Conservation (phyloP, 2,113 vertebrate genomes). For the Hucho hucho region DNA sequence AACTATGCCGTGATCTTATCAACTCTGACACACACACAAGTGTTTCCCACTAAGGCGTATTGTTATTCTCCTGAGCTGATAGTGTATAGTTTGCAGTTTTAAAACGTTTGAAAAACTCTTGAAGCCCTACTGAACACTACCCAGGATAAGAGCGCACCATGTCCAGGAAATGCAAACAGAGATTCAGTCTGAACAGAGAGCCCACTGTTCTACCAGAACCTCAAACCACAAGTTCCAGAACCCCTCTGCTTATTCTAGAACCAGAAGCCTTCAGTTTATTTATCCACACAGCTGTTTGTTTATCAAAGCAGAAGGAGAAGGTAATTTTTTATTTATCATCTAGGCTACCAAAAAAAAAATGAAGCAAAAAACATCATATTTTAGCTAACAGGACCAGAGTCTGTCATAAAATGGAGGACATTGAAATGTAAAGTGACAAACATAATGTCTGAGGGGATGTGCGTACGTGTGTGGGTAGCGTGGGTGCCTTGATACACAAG, state of each 20-base stretch:
- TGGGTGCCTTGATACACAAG: constrained; percentile 40
- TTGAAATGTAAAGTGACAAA: constrained; percentile 70
- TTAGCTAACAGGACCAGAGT: constrained; percentile 58
- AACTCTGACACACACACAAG: constrained; percentile 38
- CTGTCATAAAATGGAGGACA: constrained; percentile 60
- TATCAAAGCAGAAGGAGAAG: constrained; percentile 57
- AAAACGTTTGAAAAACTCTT: too few species aligned
- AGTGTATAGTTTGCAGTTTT: too few species aligned
- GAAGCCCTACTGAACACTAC: too few species aligned
- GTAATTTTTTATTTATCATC: constrained; percentile 60
- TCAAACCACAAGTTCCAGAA: constrained; percentile 56
- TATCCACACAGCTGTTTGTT: constrained; percentile 71
- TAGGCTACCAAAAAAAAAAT: constrained; percentile 42
- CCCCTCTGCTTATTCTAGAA: constrained; percentile 61
- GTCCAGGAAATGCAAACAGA: not conserved
- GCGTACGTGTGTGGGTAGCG: not conserved
- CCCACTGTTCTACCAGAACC: constrained; percentile 27
- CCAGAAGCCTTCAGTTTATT: constrained; percentile 66
- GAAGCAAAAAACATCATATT: constrained; percentile 50
- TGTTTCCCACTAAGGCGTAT: not conserved
- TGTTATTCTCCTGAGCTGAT: not conserved
- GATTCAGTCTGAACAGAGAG: not conserved
- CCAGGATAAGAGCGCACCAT: too few species aligned
- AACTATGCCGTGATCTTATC: constrained; percentile 56
- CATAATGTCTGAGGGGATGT: constrained; percentile 47